These are phyloP conservation scores for Danio tinwini DNA, from an alignment of 2,797 vertebrate genomes.

Conservation along the genomic window DNA sequence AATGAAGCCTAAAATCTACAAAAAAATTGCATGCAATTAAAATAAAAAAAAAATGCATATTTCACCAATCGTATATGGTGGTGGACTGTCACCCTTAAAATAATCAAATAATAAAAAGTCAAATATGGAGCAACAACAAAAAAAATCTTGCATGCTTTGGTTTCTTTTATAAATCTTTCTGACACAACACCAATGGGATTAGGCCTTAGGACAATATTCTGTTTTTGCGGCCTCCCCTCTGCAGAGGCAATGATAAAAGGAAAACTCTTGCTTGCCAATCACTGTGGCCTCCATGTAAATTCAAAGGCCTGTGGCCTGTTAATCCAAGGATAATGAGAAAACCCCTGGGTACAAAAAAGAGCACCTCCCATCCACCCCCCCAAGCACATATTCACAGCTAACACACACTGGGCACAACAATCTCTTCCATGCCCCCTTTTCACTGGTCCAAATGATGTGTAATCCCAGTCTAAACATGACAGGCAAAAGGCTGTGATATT, in stretches of 20 bases:
- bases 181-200: constrained; percentile 56
- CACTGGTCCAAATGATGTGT: constrained; percentile 63
- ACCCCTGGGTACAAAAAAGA: constrained; percentile 59
- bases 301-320: constrained; percentile 68
- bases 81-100: background rate
- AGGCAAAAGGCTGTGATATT: constrained; percentile 50
- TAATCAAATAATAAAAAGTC: background rate
- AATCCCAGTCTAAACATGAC: constrained; percentile 59
- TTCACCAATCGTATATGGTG: too few species aligned
- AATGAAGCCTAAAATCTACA: background rate
- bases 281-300: constrained; percentile 67
- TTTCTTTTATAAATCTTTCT: constrained; percentile 12
- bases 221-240: constrained; percentile 47
- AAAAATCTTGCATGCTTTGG: background rate
- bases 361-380: constrained; percentile 47
- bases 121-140: background rate
- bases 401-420: constrained; percentile 54
- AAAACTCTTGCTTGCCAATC: constrained; percentile 57
- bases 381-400: constrained; percentile 53
- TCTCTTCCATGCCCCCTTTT: constrained; percentile 50
- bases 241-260: constrained; percentile 52
- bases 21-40: background rate
- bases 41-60: background rate
- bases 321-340: constrained; percentile 73
- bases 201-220: constrained; percentile 52